Conservation (phyloP, 1,140 invertebrate genomes). For the Caenorhabditis inopinata region DNA sequence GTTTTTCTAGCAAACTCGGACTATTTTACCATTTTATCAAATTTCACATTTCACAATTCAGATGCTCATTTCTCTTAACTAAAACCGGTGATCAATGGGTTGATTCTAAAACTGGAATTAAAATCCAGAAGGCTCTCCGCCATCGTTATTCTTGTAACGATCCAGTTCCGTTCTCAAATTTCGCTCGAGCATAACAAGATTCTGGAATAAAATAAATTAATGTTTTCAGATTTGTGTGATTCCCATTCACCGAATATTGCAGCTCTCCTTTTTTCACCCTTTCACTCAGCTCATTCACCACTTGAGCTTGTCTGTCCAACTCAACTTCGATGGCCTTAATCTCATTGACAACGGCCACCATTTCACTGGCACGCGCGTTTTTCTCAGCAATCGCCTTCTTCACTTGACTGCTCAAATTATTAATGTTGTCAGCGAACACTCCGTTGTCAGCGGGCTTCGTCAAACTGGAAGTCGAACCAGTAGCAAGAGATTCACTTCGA, state of each 20-base stretch:
- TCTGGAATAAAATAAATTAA: not conserved
- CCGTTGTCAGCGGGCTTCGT: not conserved
- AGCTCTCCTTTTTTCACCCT: not conserved
- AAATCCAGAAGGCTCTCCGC: not conserved
- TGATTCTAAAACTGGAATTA: too few relatives aligned
- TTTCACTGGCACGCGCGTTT: not conserved
- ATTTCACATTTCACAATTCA: not conserved
- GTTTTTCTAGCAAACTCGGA: constrained; percentile 6
- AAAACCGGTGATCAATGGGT: not conserved
- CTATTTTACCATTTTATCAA: constrained; percentile 1
- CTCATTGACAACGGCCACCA: constrained; percentile 22
- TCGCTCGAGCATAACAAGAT: constrained; percentile 9
- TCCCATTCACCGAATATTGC: not conserved
- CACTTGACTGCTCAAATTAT: not conserved
- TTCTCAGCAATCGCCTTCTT: constrained; percentile 17
- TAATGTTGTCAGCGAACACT: constrained; percentile 4
- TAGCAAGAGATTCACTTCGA: not conserved
- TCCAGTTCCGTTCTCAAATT: not conserved
- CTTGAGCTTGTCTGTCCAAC: not conserved
- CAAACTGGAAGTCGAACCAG: not conserved
- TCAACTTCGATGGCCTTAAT: constrained; percentile 1
- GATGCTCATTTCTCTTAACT: constrained; percentile 15
- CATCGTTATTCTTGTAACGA: not conserved
- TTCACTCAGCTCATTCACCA: constrained; percentile 14
- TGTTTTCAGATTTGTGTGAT: not conserved